These are phyloP conservation scores for Nomada ruficornis DNA, from an alignment of 2,888 invertebrate genomes.

Conservation along the genomic window DNA sequence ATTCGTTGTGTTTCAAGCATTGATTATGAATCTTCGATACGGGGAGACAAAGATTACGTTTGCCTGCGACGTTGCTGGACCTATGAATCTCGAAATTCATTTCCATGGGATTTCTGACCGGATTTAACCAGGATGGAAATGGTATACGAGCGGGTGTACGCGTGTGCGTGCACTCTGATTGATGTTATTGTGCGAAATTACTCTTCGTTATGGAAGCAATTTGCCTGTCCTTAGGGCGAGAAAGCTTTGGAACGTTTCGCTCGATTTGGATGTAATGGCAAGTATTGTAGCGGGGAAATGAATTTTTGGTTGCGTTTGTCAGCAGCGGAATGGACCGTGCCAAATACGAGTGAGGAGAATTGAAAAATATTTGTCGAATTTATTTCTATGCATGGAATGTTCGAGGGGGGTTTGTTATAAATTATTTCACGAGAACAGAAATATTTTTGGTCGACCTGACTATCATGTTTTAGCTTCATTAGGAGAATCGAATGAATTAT, in stretches of 20 bases:
- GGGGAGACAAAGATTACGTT: slow-evolving; percentile 11
- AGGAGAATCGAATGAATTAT: no score
- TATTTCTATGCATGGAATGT: no score
- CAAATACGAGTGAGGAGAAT: no score
- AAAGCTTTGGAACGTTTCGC: background rate
- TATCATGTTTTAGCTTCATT: no score
- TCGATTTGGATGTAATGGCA: no score
- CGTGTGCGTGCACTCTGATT: background rate
- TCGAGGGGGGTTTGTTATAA: no score
- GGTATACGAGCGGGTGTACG: background rate
- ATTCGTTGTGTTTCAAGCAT: slow-evolving; percentile 6
- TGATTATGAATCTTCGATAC: slow-evolving; percentile 26
- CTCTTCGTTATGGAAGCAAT: slow-evolving; percentile 11
- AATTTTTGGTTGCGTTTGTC: background rate
- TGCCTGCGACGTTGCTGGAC: background rate
- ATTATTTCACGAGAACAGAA: no score
- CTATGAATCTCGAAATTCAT: slow-evolving; percentile 9
- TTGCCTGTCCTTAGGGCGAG: background rate
- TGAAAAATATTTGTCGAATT: no score
- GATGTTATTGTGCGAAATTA: slow-evolving; percentile 11
- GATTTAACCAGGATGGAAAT: background rate
- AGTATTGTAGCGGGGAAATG: background rate
- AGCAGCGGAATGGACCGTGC: no score
- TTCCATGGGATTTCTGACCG: background rate
- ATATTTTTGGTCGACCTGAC: no score